Evolutionary conservation across 2,113 vertebrate species (phyloP), one percentile per base, ranked within the genome.

Genomic region (Tangachromis dhanisi): DNA sequence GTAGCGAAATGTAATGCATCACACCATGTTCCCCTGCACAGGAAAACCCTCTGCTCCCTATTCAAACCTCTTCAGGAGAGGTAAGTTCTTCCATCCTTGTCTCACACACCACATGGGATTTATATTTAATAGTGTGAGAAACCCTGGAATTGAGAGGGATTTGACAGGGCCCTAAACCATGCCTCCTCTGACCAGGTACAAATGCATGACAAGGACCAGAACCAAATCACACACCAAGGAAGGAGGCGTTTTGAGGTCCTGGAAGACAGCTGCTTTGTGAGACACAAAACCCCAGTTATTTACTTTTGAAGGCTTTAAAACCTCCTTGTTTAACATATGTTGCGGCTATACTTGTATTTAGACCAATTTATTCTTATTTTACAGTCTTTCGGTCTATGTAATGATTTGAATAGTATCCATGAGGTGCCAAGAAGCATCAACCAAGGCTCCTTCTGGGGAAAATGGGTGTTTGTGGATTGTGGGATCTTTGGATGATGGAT

Each of bases 1-100:
- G 91, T 91, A 85, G 91, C 90, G 84, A 90, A 89, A 93, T 94
- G 93, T 94, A 94, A 96, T 97, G 96, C 94, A 96, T 96, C 94
- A 95, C 90, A 88, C 83, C 80, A 90, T 92, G 92, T 93, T 87
- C 91, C 78, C 90, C 87, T 90, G 84, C 84, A 93, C 83, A 90
- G 91, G 89, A 91, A 91, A 92, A 93, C 89, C 68, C 87, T 86
- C 80, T 83, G 81, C 83, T 94, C 89, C 59, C 92, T 90, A 91
- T 90, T 95, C 85, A 91, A 85, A 76, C 57, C 86, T 87, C 87
- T 90, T 90, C 86, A 78, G 47, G 73, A 79, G 76, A 89, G 81
- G 86, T 61, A 78, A 79, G 66, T 91, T 92, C 91, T 80, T 92
- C 88, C 83, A 90, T 86, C 80, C 51, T 73, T 88, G 91, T 88